Conservation (phyloP, 2,113 vertebrate genomes). For the Numida meleagris region DNA sequence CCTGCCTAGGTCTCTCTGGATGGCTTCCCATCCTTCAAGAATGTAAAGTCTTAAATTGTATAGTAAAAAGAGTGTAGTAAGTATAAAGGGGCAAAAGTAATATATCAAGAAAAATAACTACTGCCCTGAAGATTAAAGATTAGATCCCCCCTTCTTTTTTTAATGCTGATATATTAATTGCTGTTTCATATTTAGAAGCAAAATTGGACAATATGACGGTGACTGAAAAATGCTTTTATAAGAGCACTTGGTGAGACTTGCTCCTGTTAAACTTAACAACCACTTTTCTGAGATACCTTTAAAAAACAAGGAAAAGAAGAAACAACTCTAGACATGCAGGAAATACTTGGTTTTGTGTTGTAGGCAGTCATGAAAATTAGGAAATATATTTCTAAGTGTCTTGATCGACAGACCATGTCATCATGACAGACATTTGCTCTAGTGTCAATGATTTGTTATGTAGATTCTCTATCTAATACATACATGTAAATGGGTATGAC, state of each 20-base stretch:
- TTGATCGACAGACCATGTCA: background rate
- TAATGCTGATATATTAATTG: background rate
- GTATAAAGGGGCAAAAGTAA: background rate
- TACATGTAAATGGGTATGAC: background rate
- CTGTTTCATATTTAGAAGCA: background rate
- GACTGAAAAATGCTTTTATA: background rate
- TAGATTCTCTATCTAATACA: slow-evolving; percentile 12
- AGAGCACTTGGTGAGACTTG: background rate
- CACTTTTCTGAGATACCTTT: background rate
- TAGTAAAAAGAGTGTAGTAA: background rate
- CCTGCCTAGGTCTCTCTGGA: too few species aligned
- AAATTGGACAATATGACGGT: background rate
- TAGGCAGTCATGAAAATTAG: background rate
- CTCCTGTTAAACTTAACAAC: background rate
- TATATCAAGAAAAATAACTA: background rate
- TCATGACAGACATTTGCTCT: background rate
- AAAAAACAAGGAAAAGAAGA: slow-evolving; percentile 6
- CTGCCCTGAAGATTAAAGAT: background rate
- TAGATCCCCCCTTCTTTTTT: background rate
- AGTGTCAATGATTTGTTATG: background rate
- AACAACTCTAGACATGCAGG: background rate
- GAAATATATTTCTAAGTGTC: slow-evolving; percentile 3
- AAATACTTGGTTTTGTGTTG: slow-evolving; percentile 13
- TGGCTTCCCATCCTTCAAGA: too few species aligned
- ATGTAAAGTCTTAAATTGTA: background rate